These are phyloP conservation scores for Phalacrocorax aristotelis DNA, from an alignment of 2,113 vertebrate genomes.

Conservation along the genomic window DNA sequence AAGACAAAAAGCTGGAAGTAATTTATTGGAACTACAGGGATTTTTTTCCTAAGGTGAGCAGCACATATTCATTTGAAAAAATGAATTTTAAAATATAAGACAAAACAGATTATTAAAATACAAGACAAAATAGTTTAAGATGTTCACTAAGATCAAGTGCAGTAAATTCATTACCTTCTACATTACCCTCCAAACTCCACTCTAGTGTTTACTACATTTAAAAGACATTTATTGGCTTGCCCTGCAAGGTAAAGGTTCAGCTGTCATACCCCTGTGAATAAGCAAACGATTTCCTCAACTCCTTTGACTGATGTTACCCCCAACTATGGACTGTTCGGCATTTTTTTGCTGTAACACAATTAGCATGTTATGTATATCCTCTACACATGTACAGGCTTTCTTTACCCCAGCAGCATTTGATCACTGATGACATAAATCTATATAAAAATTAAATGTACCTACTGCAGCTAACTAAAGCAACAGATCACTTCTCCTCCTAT, in stretches of 20 bases:
- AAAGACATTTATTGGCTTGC: neutral
- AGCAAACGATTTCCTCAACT: neutral
- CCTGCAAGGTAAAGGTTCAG: neutral
- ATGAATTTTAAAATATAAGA: neutral
- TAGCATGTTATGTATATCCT: neutral
- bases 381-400: neutral
- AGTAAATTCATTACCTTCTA: neutral
- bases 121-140: neutral
- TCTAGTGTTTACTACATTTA: too few species aligned
- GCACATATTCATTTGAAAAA: neutral
- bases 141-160: neutral
- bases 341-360: neutral
- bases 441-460: neutral
- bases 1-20: neutral
- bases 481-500: neutral
- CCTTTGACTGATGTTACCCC: neutral
- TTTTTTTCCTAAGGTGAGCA: neutral
- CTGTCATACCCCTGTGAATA: neutral
- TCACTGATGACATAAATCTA: neutral
- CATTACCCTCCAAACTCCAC: neutral
- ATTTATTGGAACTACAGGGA: neutral
- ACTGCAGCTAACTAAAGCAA: neutral
- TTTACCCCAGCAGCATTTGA: neutral
- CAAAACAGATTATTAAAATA: neutral
- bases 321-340: rapidly evolving